Evolutionary conservation across 2,113 vertebrate species (phyloP).

Genomic region (Gymnogyps californianus): DNA sequence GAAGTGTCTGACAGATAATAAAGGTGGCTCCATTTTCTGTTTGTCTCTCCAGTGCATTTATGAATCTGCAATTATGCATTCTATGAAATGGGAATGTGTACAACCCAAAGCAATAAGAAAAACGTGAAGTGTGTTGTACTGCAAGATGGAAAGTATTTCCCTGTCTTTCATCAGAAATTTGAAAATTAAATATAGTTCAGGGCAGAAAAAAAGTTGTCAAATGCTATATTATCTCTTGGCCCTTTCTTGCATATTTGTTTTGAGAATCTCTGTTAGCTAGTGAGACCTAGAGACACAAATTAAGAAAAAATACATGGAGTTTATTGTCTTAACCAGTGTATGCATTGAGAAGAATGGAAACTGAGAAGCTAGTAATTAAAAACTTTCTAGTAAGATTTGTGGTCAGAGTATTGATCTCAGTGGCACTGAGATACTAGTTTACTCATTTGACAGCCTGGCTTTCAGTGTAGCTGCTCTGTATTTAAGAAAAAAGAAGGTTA

Average conservation of each 20-base stretch:
- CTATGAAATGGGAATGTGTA: not conserved
- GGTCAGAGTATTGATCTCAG: not conserved
- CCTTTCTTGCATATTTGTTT: not conserved
- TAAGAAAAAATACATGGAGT: not conserved
- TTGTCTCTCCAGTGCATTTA: not conserved
- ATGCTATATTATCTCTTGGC: not conserved
- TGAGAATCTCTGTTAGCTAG: not conserved
- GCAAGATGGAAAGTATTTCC: not conserved
- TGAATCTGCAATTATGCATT: not conserved
- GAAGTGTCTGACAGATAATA: not conserved
- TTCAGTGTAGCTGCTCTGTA: not conserved
- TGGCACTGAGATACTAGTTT: not conserved
- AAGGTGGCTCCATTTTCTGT: not conserved
- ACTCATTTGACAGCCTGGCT: not conserved
- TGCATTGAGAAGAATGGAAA: not conserved
- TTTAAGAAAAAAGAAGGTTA: not conserved
- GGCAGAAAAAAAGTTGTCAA: not conserved
- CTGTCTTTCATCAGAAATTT: not conserved
- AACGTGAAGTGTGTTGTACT: not conserved
- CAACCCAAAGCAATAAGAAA: not conserved
- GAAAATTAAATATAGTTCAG: not conserved
- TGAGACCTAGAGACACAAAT: not conserved
- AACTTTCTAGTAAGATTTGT: not conserved
- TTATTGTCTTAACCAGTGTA: not conserved
- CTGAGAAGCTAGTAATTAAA: not conserved